Conservation (phyloP, 2,888 invertebrate species). For the Choreutis nemorana region DNA sequence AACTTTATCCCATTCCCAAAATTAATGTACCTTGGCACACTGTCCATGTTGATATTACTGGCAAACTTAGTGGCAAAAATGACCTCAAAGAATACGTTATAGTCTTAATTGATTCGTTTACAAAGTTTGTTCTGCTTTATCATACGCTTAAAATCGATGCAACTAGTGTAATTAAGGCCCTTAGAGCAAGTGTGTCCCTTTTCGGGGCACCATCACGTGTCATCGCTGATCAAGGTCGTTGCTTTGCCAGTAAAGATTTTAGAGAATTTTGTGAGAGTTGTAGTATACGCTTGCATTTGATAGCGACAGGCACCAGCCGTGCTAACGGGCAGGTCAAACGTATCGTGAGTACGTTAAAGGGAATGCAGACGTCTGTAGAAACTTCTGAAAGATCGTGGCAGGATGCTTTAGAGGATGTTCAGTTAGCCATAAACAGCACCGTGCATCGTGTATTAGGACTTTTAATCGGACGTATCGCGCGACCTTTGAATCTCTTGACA, state of each 20-base stretch:
- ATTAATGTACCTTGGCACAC: conserved; percentile 15
- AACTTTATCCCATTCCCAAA: conserved; percentile 18
- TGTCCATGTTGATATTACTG: conserved; percentile 15
- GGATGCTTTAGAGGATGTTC: neutral
- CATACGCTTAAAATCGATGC: neutral
- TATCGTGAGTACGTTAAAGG: no score
- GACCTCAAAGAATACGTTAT: conserved; percentile 4
- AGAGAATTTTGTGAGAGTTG: neutral
- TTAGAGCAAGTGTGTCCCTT: neutral
- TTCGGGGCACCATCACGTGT: neutral
- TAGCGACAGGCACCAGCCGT: neutral
- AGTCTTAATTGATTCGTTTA: conserved; percentile 9
- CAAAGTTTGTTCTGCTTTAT: conserved; percentile 6
- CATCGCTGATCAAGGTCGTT: neutral
- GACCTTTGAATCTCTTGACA: no score
- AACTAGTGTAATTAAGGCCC: neutral
- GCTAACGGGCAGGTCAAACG: neutral
- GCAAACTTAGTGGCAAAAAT: conserved; percentile 11
- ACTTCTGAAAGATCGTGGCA: no score
- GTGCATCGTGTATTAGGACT: no score
- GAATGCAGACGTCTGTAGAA: no score
- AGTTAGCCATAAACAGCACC: no score
- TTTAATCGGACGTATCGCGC: no score
- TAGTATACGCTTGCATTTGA: neutral
- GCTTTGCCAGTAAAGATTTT: conserved; percentile 1